Conservation (phyloP, 1,140 invertebrate species). For the Globodera ellingtonae region DNA sequence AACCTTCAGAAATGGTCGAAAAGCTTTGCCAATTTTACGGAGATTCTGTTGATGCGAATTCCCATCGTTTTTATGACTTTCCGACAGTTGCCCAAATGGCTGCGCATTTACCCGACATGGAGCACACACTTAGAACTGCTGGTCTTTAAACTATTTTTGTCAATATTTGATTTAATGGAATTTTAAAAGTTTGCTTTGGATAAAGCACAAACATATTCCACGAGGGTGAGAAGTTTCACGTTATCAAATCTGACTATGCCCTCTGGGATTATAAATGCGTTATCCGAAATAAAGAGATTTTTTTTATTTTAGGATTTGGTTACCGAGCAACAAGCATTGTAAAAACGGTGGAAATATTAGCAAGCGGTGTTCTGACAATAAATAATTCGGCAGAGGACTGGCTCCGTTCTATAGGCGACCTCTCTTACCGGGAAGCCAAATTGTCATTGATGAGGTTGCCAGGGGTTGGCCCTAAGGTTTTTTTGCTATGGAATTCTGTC, state of each 20-base stretch:
- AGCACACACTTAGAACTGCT: conserved; percentile 69
- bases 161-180: too few relatives aligned
- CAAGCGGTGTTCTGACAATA: background rate
- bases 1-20: conserved; percentile 78
- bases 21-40: conserved; percentile 84
- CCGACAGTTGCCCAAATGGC: conserved; percentile 75
- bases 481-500: background rate
- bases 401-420: conserved; percentile 21
- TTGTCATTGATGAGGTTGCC: conserved; percentile 31
- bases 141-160: background rate
- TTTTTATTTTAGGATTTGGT: conserved; percentile 74
- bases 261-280: too few relatives aligned
- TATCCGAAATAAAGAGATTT: background rate
- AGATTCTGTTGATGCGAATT: conserved; percentile 65
- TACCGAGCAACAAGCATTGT: conserved; percentile 86
- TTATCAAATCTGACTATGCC: too few relatives aligned
- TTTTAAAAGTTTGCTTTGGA: too few relatives aligned
- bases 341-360: conserved; percentile 34
- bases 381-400: conserved; percentile 17
- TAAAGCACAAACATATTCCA: too few relatives aligned
- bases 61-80: conserved; percentile 76
- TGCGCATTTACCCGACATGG: conserved; percentile 70
- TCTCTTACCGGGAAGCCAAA: conserved; percentile 37
- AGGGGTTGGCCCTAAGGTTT: conserved; percentile 50
- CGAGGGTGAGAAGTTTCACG: too few relatives aligned